These are phyloP conservation scores for Dinothrombium tinctorium DNA, from an alignment of 1,140 invertebrate species.

Conservation along the genomic window DNA sequence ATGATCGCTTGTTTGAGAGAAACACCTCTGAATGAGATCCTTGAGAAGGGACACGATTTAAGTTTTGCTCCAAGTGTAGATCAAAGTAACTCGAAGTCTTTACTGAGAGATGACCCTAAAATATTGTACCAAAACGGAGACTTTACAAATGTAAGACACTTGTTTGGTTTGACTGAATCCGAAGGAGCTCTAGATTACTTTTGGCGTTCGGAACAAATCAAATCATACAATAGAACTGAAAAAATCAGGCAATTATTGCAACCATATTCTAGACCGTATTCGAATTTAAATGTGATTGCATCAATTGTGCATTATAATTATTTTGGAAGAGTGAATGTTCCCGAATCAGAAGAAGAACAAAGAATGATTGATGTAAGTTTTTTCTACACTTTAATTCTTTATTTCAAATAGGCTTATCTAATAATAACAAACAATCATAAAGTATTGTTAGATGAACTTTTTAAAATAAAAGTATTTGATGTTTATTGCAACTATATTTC, in stretches of 20 bases:
- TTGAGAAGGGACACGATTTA: constrained; percentile 1
- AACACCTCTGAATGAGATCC: constrained; percentile 3
- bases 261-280: constrained; percentile 9
- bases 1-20: constrained; percentile 12
- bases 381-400: too few relatives aligned
- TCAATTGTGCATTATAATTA: constrained; percentile 7
- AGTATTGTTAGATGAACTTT: too few relatives aligned
- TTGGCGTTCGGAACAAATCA: too few relatives aligned
- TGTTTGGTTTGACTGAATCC: constrained; percentile 18
- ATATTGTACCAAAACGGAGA: constrained; percentile 16
- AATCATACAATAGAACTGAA: background rate
- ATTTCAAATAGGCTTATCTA: too few relatives aligned
- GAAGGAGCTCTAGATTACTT: constrained; percentile 13
- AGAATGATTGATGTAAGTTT: too few relatives aligned
- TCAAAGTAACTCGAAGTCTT: constrained; percentile 16
- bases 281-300: constrained; percentile 10
- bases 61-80: constrained; percentile 20
- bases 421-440: too few relatives aligned
- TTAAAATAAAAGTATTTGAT: too few relatives aligned
- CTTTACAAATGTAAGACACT: constrained; percentile 18
- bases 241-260: constrained; percentile 10
- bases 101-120: constrained; percentile 18
- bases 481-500: too few relatives aligned
- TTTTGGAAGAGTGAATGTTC: constrained; percentile 3
- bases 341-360: background rate